Percentiles rank a stretch among this genome's conserved stretches.
These are phyloP conservation scores for Machimus atricapillus DNA, from an alignment of 2,888 invertebrate species.

Conservation along the genomic window DNA sequence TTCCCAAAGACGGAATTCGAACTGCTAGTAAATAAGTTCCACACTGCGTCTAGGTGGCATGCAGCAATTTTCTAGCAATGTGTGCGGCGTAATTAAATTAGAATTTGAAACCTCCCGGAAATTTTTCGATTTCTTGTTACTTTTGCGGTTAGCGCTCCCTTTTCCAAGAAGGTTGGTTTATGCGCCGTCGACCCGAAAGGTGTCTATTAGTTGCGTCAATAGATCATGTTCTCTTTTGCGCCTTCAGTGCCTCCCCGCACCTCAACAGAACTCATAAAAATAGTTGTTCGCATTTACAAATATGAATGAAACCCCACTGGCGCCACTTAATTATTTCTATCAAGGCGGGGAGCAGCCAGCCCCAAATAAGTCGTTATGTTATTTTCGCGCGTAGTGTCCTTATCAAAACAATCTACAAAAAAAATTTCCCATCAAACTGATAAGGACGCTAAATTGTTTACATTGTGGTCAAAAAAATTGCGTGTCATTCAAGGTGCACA, in stretches of 20 bases:
- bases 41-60: background rate
- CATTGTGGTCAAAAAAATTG: background rate
- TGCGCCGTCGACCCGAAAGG: background rate
- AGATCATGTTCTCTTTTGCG: background rate
- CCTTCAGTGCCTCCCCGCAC: background rate
- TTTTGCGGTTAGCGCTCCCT: background rate
- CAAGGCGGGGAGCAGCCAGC: background rate
- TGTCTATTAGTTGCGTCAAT: background rate
- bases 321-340: background rate
- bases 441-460: background rate
- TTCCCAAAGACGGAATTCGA: background rate
- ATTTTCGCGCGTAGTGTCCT: background rate
- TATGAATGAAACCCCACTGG: slow-evolving; percentile 13
- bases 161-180: background rate
- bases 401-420: background rate
- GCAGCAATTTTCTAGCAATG: background rate
- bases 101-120: background rate
- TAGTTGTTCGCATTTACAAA: background rate
- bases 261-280: background rate
- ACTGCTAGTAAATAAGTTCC: background rate
- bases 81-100: background rate
- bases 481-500: background rate
- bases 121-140: background rate
- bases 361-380: background rate
- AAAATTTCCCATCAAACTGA: background rate